Base-by-base conservation (phyloP, 2,113 vertebrate species). In the Corydoras maculifer region DNA sequence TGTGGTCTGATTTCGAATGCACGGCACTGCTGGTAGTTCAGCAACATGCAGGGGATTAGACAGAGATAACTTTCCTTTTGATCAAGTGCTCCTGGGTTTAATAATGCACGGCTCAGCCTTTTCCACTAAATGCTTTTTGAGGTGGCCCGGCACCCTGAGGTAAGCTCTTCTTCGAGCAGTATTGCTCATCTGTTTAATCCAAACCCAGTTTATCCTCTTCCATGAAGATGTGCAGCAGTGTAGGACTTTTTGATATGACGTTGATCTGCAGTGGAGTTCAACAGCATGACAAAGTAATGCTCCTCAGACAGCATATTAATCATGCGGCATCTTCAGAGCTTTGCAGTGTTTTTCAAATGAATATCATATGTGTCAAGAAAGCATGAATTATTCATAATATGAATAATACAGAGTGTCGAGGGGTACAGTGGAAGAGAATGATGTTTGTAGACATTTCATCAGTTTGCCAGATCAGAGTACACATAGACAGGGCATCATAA, bases 91-190 rank as follows among this genome's bases (percentile, higher is more conserved):
- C 48, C 64, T 64, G 65, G 72, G 69, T 62, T 82, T 74, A 80
- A 82, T 80, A 80, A 78, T 80, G 74, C 70, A 76, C 75, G 61
- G 53, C 32, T 70, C 61, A 63, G 69, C 68, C 72, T 57, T 62
- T 9, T 67, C 50, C 68, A 53, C 75, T 72, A 69, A 75, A 68
- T 9, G 58, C 69, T 75, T 72, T 64, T 54, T 73, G 71, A 67
- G 70, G 61, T 43, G 65, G 32, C 55, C 58, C 29, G 3, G 35
- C 25, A 53, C 57, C 62, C 55, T 62, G 51, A 75, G 55, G 58
- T 70, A 75, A 73, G 51, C 72, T 77, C 65, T 65, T 64, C 55
- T 62, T 72, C 54, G 35, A 18, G 62, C 69, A 66, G 62, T 58
- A n/a, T 15, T 51, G 8, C 69, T 68, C 75, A 68, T 25, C 5